phyloP scores from a whole-genome alignment of 2,113 vertebrate species.

The Epinephelus cyanopodus region DNA sequence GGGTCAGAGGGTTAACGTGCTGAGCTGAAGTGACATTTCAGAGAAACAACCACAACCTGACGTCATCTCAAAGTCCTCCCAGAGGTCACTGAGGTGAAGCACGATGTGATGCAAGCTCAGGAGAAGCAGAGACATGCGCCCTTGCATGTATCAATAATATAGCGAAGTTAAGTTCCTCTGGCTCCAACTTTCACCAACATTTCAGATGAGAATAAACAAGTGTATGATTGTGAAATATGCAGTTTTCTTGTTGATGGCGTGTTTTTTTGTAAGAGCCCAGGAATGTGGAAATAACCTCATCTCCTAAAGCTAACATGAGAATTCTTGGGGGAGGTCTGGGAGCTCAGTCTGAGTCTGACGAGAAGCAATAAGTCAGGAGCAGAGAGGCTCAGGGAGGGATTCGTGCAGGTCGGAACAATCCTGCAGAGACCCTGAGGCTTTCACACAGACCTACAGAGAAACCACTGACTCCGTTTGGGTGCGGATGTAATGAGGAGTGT shows the following conservation, averaged over 20 bases:
- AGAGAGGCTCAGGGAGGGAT: slow-evolving; percentile 48
- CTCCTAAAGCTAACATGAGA: slow-evolving; percentile 31
- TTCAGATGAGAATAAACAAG: slow-evolving; percentile 2
- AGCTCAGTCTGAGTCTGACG: slow-evolving; percentile 15
- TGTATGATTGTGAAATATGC: not conserved
- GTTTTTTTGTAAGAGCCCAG: slow-evolving; percentile 48
- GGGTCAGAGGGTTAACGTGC: not conserved
- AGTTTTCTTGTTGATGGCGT: not conserved
- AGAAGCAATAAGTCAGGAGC: slow-evolving; percentile 33
- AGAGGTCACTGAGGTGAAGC: not conserved
- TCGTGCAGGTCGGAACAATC: slow-evolving; percentile 11
- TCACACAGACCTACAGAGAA: slow-evolving; percentile 30
- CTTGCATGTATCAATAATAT: not conserved
- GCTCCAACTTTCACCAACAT: not conserved
- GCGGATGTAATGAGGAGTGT: slow-evolving; percentile 12
- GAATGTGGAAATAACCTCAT: slow-evolving; percentile 69
- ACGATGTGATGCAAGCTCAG: not conserved
- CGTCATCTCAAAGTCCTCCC: not conserved
- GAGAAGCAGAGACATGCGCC: not conserved
- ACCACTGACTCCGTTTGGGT: slow-evolving; percentile 21
- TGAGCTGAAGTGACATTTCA: slow-evolving; percentile 1
- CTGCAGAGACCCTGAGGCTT: slow-evolving; percentile 2
- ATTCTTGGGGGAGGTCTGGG: slow-evolving; percentile 55
- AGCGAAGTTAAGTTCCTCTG: not conserved
- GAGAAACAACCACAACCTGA: not conserved